Evolutionary conservation across 2,888 invertebrate species (phyloP).

Genomic region (Brenthis ino): DNA sequence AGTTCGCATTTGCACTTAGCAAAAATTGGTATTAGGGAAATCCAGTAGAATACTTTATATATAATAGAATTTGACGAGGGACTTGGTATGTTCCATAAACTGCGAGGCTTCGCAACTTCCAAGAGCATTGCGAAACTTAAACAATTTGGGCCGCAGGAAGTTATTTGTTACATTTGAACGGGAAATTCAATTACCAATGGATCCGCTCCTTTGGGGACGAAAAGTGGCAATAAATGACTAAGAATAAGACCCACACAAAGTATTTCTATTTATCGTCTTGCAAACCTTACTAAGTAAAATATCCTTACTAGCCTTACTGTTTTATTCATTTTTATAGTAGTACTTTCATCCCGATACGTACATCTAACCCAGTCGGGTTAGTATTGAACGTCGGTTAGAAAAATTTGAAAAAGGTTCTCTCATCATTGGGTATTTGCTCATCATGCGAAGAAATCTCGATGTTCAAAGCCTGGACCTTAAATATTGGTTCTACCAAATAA

Average conservation of each 20-base stretch:
- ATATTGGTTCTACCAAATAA: no score
- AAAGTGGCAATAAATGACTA: conserved; percentile 16
- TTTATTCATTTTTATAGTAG: neutral
- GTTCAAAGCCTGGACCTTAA: no score
- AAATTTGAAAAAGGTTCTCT: no score
- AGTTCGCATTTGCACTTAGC: no score
- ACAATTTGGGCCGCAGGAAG: conserved; percentile 36
- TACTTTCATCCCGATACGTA: no score
- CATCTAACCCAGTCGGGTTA: no score
- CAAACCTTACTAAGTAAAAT: neutral
- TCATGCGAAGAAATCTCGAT: no score
- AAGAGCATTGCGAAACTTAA: conserved; percentile 9
- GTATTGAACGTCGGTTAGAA: no score
- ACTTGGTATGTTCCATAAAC: conserved; percentile 2
- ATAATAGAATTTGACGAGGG: neutral
- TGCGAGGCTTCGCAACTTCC: conserved; percentile 15
- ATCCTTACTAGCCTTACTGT: no score
- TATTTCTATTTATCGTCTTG: neutral
- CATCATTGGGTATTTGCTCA: no score
- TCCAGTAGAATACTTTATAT: neutral
- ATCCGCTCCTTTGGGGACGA: conserved; percentile 24
- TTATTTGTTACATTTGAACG: conserved; percentile 38
- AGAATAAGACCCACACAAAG: conserved; percentile 8
- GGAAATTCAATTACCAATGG: conserved; percentile 37
- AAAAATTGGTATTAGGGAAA: no score